Conservation (phyloP, 2,113 vertebrate species). For the Mola mola region DNA sequence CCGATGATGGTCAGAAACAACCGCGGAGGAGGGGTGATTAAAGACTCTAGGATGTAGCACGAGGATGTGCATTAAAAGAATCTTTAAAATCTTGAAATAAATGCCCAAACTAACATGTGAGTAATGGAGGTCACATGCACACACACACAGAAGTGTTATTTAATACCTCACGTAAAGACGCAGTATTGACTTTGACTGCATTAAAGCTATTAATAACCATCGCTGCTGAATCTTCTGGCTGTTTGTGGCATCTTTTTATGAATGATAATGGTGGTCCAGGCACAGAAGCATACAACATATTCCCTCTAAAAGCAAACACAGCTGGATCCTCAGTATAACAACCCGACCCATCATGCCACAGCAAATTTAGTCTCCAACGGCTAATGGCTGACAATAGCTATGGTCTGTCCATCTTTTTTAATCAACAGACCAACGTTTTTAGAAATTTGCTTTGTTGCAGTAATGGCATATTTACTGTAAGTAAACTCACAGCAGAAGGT, state of each 20-base stretch:
- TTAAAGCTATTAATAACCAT: slow-evolving; percentile 40
- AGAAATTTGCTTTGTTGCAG: slow-evolving; percentile 8
- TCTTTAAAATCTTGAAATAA: slow-evolving; percentile 21
- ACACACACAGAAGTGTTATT: slow-evolving; percentile 30
- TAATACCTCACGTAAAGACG: slow-evolving; percentile 37
- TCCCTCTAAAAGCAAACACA: slow-evolving; percentile 18
- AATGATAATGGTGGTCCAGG: slow-evolving; percentile 32
- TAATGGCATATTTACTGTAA: slow-evolving; percentile 31
- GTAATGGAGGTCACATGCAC: slow-evolving; percentile 18
- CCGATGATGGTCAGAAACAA: too few relatives aligned
- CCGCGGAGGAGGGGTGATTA: too few relatives aligned
- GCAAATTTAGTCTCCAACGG: not conserved
- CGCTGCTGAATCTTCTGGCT: slow-evolving; percentile 18
- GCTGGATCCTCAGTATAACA: slow-evolving; percentile 11
- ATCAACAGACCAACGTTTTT: slow-evolving; percentile 4
- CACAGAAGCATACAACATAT: slow-evolving; percentile 8
- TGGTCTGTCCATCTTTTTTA: not conserved
- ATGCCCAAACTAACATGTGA: slow-evolving; percentile 20
- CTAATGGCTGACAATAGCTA: slow-evolving; percentile 9
- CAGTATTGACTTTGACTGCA: slow-evolving; percentile 34
- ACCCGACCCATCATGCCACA: not conserved
- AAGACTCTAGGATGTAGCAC: too few relatives aligned
- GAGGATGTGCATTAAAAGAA: too few relatives aligned
- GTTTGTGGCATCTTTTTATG: slow-evolving; percentile 22
- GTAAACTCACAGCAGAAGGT: slow-evolving; percentile 29